A percentile compares a stretch with the other conserved stretches of the same genome.
These are phyloP conservation scores for Phycodurus eques DNA, from an alignment of 2,113 vertebrate genomes.

Conservation along the genomic window DNA sequence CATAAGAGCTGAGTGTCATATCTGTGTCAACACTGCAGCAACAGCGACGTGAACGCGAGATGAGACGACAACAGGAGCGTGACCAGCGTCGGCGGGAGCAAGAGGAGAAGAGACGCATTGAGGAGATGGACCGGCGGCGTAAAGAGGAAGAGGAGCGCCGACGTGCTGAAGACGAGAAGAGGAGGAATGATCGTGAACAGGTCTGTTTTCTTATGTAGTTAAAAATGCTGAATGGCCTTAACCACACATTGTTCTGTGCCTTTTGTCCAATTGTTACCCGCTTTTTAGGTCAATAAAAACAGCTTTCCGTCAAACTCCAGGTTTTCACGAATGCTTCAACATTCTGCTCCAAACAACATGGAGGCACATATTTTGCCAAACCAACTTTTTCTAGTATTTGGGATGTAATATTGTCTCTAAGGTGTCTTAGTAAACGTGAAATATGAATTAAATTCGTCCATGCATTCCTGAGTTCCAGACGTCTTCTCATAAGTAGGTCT, in stretches of 20 bases:
- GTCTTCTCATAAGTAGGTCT: no score
- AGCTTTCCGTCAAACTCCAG: not conserved
- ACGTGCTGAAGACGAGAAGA: constrained; percentile 92
- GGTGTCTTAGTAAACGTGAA: no score
- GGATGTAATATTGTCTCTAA: no score
- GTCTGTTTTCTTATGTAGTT: constrained; percentile 55
- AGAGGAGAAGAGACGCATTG: constrained; percentile 90
- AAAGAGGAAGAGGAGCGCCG: constrained; percentile 96
- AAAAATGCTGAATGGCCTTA: not conserved
- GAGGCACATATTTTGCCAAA: no score
- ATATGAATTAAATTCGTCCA: no score
- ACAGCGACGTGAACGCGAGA: constrained; percentile 95
- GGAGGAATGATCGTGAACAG: constrained; percentile 95
- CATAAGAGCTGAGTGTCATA: not conserved
- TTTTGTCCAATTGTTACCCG: not conserved
- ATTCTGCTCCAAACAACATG: not conserved
- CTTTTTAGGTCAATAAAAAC: not conserved
- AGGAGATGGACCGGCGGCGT: constrained; percentile 91
- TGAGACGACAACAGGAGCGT: constrained; percentile 93
- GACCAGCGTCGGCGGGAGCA: constrained; percentile 93
- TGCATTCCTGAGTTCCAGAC: no score
- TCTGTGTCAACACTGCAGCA: constrained; percentile 71
- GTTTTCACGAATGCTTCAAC: not conserved
- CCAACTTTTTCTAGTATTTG: no score
- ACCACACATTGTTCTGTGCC: not conserved